These are phyloP conservation scores for Astreopora myriophthalma DNA, from an alignment of 64 coral and sea anemone species.

Conservation along the genomic window DNA sequence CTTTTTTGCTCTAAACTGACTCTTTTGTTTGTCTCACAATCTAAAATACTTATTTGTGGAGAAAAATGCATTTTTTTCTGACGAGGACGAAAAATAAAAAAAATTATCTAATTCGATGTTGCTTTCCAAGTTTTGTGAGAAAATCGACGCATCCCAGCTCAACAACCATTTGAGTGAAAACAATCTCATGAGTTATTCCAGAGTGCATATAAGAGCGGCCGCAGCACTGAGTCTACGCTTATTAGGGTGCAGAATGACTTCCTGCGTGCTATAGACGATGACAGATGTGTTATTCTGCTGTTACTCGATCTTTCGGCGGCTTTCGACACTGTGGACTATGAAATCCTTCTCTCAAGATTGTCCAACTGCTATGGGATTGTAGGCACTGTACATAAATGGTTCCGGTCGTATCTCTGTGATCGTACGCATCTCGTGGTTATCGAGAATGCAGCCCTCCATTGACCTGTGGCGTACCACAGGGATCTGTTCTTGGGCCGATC, in stretches of 20 bases:
- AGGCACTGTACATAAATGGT: slow-evolving; percentile 7
- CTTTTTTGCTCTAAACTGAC: no score
- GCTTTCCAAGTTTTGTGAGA: neutral
- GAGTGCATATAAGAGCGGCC: neutral
- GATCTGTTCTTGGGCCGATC: slow-evolving; percentile 11
- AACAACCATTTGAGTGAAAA: neutral
- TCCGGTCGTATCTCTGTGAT: slow-evolving; percentile 13
- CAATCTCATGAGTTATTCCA: neutral
- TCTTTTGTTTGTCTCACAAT: no score
- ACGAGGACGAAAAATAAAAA: no score
- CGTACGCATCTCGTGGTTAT: neutral
- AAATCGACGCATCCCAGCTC: neutral
- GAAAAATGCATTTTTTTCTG: no score
- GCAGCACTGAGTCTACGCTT: neutral
- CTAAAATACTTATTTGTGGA: no score
- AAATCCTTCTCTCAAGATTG: neutral
- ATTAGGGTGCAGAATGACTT: neutral
- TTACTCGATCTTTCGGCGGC: neutral
- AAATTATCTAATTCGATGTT: no score
- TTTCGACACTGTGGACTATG: neutral
- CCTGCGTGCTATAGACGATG: neutral
- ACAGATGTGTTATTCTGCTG: neutral
- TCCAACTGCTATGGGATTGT: neutral
- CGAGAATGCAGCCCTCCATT: neutral
- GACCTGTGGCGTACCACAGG: slow-evolving; percentile 16